Percentiles rank a stretch among this genome's conserved stretches.
Conservation (phyloP, 2,888 invertebrate genomes). For the Epirrhoe alternata region DNA sequence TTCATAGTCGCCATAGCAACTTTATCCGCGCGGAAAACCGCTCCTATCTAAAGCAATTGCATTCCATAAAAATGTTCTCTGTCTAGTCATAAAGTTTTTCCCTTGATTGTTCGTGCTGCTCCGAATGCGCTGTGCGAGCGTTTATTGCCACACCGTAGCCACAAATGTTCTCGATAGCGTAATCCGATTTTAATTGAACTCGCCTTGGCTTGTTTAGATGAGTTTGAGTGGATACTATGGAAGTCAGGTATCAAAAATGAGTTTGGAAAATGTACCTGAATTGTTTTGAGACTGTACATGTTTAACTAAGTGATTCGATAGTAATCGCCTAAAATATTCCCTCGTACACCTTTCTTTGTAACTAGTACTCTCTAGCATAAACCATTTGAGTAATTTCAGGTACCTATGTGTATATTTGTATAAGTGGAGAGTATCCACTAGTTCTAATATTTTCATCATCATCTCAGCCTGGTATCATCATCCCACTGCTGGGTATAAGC, state of each 20-base stretch:
- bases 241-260: conserved; percentile 4
- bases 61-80: conserved; percentile 1
- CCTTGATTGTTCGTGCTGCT: neutral
- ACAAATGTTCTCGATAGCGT: conserved; percentile 50
- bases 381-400: too few relatives aligned
- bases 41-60: neutral
- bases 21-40: neutral
- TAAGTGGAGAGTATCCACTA: too few relatives aligned
- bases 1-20: neutral
- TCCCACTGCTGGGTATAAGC: too few relatives aligned
- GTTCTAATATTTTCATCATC: too few relatives aligned
- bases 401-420: too few relatives aligned
- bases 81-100: conserved; percentile 5
- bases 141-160: conserved; percentile 45
- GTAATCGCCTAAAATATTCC: too few relatives aligned
- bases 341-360: too few relatives aligned
- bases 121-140: conserved; percentile 25
- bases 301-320: too few relatives aligned
- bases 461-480: too few relatives aligned
- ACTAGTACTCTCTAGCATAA: too few relatives aligned
- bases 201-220: conserved; percentile 31
- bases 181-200: conserved; percentile 58
- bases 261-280: neutral
- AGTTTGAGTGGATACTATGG: conserved; percentile 23
- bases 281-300: neutral